Evolutionary conservation across 2,888 invertebrate genomes (phyloP), one percentile per base, ranked within the genome.

Genomic region (Nomada ferruginata): DNA sequence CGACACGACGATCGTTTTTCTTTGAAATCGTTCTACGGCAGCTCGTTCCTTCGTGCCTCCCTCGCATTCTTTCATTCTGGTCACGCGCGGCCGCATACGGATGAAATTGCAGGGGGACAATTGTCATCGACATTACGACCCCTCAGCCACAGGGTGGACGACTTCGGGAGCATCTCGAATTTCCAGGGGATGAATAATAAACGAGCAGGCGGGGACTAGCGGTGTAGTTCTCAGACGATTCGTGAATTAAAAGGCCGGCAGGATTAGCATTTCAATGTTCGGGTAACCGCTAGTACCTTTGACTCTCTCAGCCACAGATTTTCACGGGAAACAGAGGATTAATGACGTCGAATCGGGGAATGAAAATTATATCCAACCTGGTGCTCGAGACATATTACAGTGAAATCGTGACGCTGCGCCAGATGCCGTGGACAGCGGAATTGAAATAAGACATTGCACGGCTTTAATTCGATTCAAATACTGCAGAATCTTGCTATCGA

Each of bases 31-130:
- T 68, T 29, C 36, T 2, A 26, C 13, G 2, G 36, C n/a, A 47
- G 26, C 36, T 71, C 69, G 59, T 60, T 50, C 68, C 55, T 23
- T 13, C 20, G 20, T 26, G 57, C 53, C 55, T 66, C 47, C 36
- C 20, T 63, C 55, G 50, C 15, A 4, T n/a, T 52, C 60, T 61
- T 52, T 66, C 71, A 85, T 81, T 76, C 75, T 36, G 20, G 68
- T 85, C 81, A 76, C 81, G 79, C 52, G 47, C 79, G 44, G 29
- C 52, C 61, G 44, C 59, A 70, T 73, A 50, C 59, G 60, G 50
- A 29, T 60, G 64, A 73, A 72, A 79, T 83, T 72, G 59, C 69
- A 1, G 52, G 47, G 66, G 26, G 65, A 57, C 57, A 69, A 50
- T 75, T 65, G 69, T 84, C 75, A 65, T 75, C 64, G 68, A 65